Evolutionary conservation across 2,113 vertebrate genomes (phyloP), one percentile per base, ranked within the genome.

Genomic region (Aramus guarauna): DNA sequence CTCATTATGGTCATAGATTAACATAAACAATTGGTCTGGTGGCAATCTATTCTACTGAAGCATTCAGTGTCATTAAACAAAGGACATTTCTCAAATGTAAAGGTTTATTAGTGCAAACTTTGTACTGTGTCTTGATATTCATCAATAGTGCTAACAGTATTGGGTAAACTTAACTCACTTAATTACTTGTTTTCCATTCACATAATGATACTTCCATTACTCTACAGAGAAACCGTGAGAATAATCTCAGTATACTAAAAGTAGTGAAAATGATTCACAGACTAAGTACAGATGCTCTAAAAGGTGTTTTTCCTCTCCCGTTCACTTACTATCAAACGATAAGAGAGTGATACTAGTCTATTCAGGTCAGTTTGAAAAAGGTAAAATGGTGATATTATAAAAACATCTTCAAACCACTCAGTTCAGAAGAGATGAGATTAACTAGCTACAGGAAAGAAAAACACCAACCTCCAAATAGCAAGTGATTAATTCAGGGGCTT

Each of bases 81-180:
- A 63, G 77, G 59, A 47, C 55, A 86, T 92, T 96, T 97, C 92
- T 96, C 32, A 92, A 60, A 59, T 88, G 43, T 71, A 74, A 96
- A 69, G 27, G 69, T 62, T 83, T 97, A 74, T 93, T 95, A 86
- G n/a, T 87, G 30, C 47, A 95, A 73, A 66, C 15, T 53, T 92
- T 89, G 11, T 94, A 45, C 59, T 94, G 15, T 91, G 75, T 66
- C 76, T 81, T 58, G 39, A 89, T 95, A 95, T 91, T 94, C 59
- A 89, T 90, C 59, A 95, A 56, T 58, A 96, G 79, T 94, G 41
- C 36, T 83, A 91, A 74, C 45, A 77, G 12, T 73, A 53, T 29
- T 50, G 72, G 23, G 41, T 52, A 88, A 97, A 93, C 23, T 77
- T 92, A 90, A 90, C 72, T 88, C 32, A 60, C 73, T 83, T 97